Base-by-base conservation (phyloP, 1,140 invertebrate genomes). In the Phocides pigmalion region DNA sequence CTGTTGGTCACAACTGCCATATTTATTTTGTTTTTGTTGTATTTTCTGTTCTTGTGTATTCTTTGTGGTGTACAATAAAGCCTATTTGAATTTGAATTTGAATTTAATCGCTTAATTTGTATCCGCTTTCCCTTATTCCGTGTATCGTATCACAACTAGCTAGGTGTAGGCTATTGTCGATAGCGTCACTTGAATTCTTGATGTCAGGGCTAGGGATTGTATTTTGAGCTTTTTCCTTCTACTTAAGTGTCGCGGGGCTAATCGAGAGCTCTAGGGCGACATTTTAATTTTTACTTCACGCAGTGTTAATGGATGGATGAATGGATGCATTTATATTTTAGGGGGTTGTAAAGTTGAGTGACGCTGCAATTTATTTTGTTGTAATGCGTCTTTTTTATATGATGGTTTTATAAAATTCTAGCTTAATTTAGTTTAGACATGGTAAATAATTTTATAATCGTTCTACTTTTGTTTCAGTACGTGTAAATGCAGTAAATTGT, bases 141-240 rank as follows among this genome's bases (percentile, higher is more conserved):
- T 79, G 64, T 11, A 54, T 59, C 79, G 67, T 14, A 56, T 14
- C 6, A 19, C 41, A 78, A 56, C 64, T 70, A 66, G 79, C 87
- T n/a, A 89, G 87, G 84, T 89, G 87, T 76, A 73, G 81, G 62
- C 66, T 66, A 87, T 87, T 81, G 83, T 86, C 83, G 79, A 80
- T 72, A 66, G 63, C 76, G 70, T 74, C 71, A 82, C 83, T 87
- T 85, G 83, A 89, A 89, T 86, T 79, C 75, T 74, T 85, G 82
- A 89, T 89, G 81, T 11, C 14, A 39, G 32, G 32, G 35, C 69
- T 70, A 66, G 80, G 72, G 79, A 81, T 83, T 79, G 76, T 84
- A 79, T 83, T 84, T 82, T 84, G 72, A 81, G 83, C 84, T 87
- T 82, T 89, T 82, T 85, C 68, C 70, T 63, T 50, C 70, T n/a